Evolutionary conservation across 2,797 vertebrate species (phyloP), one percentile per base, ranked within the genome.

Genomic region (Thamnophis elegans): DNA sequence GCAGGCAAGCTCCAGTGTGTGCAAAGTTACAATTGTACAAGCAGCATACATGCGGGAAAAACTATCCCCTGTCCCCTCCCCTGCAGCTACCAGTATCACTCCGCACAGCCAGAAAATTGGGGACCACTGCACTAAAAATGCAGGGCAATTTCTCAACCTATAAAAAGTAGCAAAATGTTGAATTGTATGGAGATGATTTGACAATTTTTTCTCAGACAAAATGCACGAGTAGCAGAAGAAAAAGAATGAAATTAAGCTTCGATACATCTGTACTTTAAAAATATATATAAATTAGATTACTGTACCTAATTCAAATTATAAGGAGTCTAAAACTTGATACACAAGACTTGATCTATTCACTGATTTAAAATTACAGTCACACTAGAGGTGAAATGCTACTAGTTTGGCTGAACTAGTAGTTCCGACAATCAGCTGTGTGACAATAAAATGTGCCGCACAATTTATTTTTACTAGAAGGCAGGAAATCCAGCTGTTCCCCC

Each of bases 1-100:
- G 60, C 20, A 62, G 60, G 11, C 13, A 4, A 62, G 2, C 14
- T 68, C n/a, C 32, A 0, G 0, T 32, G 14, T 0, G 1, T 1
- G 0, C 6, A 14, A 68, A 68, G n/a, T 2, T 68, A n/a, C 65
- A 32, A 7, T 32, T 32, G 65, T 68, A 7, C 6, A 68, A 68
- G 5, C 14, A 2, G n/a, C n/a, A 32, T 32, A 68, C 5, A 16
- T 68, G 5, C 0, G n/a, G 2, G 16, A 7, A 6, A 68, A 68
- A 68, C 14, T 73, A 73, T 68, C 14, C n/a, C 65, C 7, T 68
- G 5, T 68, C 65, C n/a, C 65, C 14, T 14, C 5, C 28, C 28
- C 28, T 0, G 0, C 62, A 14, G 14, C 5, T 32, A 36, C 13
- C 6, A 11, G 13, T 28, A 68, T 32, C 62, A 68, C 6, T 32